Percentiles rank a stretch among this genome's conserved stretches.
Conservation (phyloP, 2,797 vertebrate genomes). For the Sphenodon punctatus region DNA sequence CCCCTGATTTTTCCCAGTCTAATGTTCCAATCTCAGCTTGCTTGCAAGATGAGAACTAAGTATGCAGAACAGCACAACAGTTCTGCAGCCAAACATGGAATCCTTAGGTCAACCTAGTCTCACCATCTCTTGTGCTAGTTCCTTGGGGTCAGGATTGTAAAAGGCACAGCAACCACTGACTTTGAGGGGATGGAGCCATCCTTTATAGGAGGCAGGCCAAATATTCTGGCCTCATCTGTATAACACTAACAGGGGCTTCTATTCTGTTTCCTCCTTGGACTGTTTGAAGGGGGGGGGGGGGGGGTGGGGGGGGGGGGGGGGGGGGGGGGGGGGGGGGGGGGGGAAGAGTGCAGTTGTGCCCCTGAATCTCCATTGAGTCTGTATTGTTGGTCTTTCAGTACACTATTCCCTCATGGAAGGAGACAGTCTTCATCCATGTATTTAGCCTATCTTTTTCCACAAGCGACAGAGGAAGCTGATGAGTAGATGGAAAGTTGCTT, state of each 20-base stretch:
- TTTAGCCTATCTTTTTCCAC: constrained; percentile 30
- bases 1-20: constrained; percentile 5
- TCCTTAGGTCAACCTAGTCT: constrained; percentile 5
- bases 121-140: neutral
- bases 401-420: constrained; percentile 37
- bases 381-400: constrained; percentile 26
- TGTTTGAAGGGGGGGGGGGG: no score
- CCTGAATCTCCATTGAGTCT: neutral
- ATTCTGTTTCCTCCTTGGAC: neutral
- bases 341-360: constrained; percentile 4
- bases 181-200: constrained; percentile 17
- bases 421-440: neutral
- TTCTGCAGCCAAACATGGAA: neutral
- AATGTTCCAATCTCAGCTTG: constrained; percentile 42
- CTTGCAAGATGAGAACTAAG: constrained; percentile 53
- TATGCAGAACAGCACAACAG: no score
- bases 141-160: constrained; percentile 5
- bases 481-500: neutral
- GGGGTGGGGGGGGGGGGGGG: neutral
- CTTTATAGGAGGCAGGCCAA: neutral
- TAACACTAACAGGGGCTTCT: neutral
- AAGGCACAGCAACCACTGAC: constrained; percentile 1
- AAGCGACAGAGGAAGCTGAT: constrained; percentile 16
- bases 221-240: constrained; percentile 10
- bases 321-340: no score